phyloP scores from a whole-genome alignment of 2,113 vertebrate species.

The Rhodinocichla rosea region DNA sequence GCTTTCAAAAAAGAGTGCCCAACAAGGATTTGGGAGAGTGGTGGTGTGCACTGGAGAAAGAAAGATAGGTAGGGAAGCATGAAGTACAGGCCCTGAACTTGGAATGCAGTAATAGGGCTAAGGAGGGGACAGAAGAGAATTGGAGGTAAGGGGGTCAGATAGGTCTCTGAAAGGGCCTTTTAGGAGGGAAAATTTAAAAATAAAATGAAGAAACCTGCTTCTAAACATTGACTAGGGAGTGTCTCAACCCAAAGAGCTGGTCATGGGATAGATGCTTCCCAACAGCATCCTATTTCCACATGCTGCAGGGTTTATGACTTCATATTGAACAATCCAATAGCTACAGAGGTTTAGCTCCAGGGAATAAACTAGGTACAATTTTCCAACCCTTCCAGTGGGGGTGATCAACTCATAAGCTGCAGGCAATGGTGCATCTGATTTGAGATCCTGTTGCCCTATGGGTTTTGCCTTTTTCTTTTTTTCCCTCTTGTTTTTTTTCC shows the following conservation, averaged over 20 bases:
- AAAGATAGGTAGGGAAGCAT: background rate
- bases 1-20: background rate
- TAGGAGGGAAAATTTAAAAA: background rate
- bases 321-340: background rate
- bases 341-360: background rate
- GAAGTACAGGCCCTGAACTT: background rate
- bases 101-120: background rate
- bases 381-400: background rate
- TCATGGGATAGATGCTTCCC: background rate
- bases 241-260: background rate
- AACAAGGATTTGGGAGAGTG: background rate
- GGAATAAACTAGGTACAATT: background rate
- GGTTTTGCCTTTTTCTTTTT: background rate
- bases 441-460: background rate
- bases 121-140: background rate
- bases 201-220: background rate
- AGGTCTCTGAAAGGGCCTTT: background rate
- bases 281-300: background rate
- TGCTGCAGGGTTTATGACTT: background rate
- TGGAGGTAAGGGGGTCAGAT: background rate
- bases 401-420: background rate
- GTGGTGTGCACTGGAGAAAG: background rate
- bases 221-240: background rate
- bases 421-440: background rate
- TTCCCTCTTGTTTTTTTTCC: too few relatives aligned